Base-by-base conservation (phyloP, 1,140 invertebrate species). In the Meteorus sp. region DNA sequence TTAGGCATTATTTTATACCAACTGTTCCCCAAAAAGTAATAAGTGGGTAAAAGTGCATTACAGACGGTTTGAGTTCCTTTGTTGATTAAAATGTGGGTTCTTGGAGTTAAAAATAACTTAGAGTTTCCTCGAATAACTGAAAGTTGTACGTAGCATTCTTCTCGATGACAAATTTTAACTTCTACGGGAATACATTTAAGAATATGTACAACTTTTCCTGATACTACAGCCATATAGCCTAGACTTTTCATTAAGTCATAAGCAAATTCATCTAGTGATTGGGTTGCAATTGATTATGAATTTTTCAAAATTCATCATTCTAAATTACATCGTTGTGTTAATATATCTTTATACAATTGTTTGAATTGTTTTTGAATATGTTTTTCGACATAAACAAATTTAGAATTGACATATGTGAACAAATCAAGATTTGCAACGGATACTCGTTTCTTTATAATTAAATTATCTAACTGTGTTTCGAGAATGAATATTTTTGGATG, bases 181-280 rank as follows among this genome's bases (percentile, higher is more conserved):
- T 33, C 19, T 7, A 31, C 17, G 0, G 29, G 29, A 11, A 37
- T n/a, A 22, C 59, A 66, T 44, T 63, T 56, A 7, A 60, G 25
- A 6, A 64, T 54, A n/a, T 57, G 54, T 4, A 45, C 41, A 0
- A 63, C 54, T 54, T 63, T 58, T 15, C 57, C 61, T 0, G 62
- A 25, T 29, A 63, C 41, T 15, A 52, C 13, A 5, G 62, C 53
- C 53, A 53, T 58, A n/a, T 65, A 62, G 0, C 65, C 65, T n/a
- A 11, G 45, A 1, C 17, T 20, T 17, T 63, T 60, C 57, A 63
- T 63, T 9, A 56, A 3, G n/a, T 63, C 37, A 25, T 60, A 59
- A 0, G 60, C 56, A 39, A 62, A 62, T 47, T 58, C 60, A 22
- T 59, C 60, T 1, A 56, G 60, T 8, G 50, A 35, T 50, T 23